Evolutionary conservation across 1,140 invertebrate genomes (phyloP).

Genomic region (Oedothorax gibbosus): DNA sequence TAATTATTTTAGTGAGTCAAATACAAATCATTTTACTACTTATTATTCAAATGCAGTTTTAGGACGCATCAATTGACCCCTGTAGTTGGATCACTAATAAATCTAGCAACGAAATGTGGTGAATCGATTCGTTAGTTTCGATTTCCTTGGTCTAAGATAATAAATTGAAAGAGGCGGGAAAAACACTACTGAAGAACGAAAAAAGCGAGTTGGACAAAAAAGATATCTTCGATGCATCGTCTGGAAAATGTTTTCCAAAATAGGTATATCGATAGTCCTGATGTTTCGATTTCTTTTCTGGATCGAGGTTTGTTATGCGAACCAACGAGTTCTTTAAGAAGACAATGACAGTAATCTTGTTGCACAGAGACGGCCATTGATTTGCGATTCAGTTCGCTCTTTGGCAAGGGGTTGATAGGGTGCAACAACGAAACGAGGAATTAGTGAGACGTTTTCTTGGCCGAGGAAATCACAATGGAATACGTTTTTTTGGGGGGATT

Average conservation of each 20-base stretch:
- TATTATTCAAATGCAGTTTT: too few relatives aligned
- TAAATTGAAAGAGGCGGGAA: conserved; percentile 8
- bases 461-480: background rate
- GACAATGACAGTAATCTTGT: conserved; percentile 48
- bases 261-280: conserved; percentile 33
- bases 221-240: conserved; percentile 36
- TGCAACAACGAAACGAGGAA: background rate
- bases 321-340: background rate
- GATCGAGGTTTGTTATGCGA: conserved; percentile 1
- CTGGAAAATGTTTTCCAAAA: conserved; percentile 57
- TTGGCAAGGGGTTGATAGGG: background rate
- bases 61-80: too few relatives aligned
- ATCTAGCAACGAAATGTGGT: conserved; percentile 13
- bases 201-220: background rate
- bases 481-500: background rate
- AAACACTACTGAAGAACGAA: conserved; percentile 1
- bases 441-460: too few relatives aligned
- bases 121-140: conserved; percentile 31
- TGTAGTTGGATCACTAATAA: too few relatives aligned
- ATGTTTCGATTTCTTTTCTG: conserved; percentile 1
- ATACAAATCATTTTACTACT: too few relatives aligned
- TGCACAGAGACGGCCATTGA: conserved; percentile 24
- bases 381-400: conserved; percentile 25
- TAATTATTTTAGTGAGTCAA: too few relatives aligned
- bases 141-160: background rate